phyloP scores from a whole-genome alignment of 2,113 vertebrate genomes.

The Pithys albifrons region DNA sequence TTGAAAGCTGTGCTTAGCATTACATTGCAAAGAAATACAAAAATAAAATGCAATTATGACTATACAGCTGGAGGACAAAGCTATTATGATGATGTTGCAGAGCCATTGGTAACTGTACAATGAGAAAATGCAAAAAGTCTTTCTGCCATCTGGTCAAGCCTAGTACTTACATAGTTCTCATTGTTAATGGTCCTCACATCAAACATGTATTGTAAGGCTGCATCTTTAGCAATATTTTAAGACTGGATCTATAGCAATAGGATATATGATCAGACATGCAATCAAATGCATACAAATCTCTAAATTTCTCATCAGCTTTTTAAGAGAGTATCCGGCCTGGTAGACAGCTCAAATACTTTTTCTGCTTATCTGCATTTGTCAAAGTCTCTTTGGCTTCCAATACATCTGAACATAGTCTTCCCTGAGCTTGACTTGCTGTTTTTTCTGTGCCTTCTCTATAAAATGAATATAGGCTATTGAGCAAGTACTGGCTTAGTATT shows the following conservation, averaged over 20 bases:
- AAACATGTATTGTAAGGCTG: slow-evolving; percentile 7
- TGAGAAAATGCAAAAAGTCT: slow-evolving; percentile 35
- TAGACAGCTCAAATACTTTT: not conserved
- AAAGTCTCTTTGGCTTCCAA: not conserved
- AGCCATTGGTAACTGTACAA: slow-evolving; percentile 9
- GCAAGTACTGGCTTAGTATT: not conserved
- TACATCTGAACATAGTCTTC: not conserved
- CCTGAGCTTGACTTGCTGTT: not conserved
- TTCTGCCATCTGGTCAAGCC: slow-evolving; percentile 43
- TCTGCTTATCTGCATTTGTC: not conserved
- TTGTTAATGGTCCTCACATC: not conserved
- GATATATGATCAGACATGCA: not conserved
- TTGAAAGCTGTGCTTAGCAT: not conserved
- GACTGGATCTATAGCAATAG: not conserved
- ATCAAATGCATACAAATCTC: not conserved
- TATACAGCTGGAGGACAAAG: slow-evolving; percentile 52
- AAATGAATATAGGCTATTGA: not conserved
- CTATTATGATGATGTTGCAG: slow-evolving; percentile 44
- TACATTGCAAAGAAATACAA: slow-evolving; percentile 9
- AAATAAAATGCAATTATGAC: slow-evolving; percentile 50
- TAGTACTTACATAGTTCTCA: not conserved
- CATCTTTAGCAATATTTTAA: slow-evolving; percentile 12
- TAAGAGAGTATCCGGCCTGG: not conserved
- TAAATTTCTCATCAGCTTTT: slow-evolving; percentile 5
- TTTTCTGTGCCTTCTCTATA: not conserved